A percentile compares a stretch with the other conserved stretches of the same genome.
These are phyloP conservation scores for Heteronetta atricapilla DNA, from an alignment of 2,113 vertebrate species.

Conservation along the genomic window DNA sequence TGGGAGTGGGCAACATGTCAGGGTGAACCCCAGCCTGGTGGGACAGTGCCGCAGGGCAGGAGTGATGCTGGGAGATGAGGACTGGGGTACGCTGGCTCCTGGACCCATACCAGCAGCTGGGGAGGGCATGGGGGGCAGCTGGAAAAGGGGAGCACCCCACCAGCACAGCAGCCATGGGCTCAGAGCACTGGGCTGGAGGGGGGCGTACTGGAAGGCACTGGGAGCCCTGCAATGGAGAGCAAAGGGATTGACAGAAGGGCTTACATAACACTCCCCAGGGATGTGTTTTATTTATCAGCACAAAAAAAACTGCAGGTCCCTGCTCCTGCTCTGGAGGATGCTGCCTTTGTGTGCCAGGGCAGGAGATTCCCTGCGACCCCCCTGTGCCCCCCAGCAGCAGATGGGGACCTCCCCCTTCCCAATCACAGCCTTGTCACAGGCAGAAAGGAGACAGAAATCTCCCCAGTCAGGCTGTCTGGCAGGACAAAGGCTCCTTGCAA, in stretches of 20 bases:
- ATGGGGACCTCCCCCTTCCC: not conserved
- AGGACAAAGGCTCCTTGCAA: constrained; percentile 28
- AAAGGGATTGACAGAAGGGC: no score
- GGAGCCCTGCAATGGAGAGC: not conserved
- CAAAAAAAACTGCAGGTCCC: not conserved
- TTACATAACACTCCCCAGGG: no score
- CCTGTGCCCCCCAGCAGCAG: not conserved
- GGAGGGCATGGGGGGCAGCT: not conserved
- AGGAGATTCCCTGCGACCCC: not conserved
- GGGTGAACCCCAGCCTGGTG: not conserved
- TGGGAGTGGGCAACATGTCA: not conserved
- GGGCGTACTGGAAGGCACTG: not conserved
- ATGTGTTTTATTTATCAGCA: fast-evolving
- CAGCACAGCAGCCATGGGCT: not conserved
- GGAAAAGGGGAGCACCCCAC: not conserved
- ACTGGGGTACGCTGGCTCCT: fast-evolving
- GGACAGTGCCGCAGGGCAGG: not conserved
- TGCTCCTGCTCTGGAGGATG: not conserved
- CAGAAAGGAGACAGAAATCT: not conserved
- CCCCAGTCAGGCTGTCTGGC: not conserved
- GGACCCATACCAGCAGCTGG: not conserved
- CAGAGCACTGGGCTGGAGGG: not conserved
- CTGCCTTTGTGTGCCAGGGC: not conserved
- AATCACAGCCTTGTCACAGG: not conserved
- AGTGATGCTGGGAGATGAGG: not conserved